Percentiles rank a stretch among this genome's conserved stretches.
Evolutionary conservation across 2,888 invertebrate genomes (phyloP).

Genomic region (Eupithecia abbreviata): DNA sequence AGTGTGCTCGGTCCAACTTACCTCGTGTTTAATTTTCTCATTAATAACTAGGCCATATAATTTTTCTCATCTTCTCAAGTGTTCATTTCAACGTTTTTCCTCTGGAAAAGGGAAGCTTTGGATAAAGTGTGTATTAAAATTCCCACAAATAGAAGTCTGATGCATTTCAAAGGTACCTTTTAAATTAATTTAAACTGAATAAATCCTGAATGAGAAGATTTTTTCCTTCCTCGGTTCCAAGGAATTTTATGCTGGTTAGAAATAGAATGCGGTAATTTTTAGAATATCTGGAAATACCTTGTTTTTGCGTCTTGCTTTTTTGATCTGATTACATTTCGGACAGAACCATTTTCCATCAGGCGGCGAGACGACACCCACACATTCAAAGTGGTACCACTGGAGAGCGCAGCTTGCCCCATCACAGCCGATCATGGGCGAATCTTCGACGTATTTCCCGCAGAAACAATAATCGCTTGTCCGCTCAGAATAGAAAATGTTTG

Average conservation of each 20-base stretch:
- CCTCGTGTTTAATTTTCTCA: constrained; percentile 37
- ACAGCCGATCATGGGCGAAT: constrained; percentile 68
- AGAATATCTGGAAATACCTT: constrained; percentile 25
- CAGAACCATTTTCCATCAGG: constrained; percentile 70
- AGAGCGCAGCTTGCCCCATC: constrained; percentile 58
- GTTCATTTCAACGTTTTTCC: constrained; percentile 33
- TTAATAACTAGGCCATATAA: constrained; percentile 32
- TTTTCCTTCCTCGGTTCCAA: neutral
- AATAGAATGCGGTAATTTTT: neutral
- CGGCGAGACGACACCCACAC: constrained; percentile 61
- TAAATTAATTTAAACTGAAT: constrained; percentile 4
- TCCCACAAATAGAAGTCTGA: constrained; percentile 24
- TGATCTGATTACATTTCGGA: constrained; percentile 53
- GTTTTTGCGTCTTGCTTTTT: constrained; percentile 26
- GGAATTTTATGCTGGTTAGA: neutral
- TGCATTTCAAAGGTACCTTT: constrained; percentile 9
- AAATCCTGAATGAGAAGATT: constrained; percentile 3
- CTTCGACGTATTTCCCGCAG: constrained; percentile 59
- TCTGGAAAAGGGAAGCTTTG: constrained; percentile 29
- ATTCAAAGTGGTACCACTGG: constrained; percentile 70
- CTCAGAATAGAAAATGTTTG: constrained; percentile 39
- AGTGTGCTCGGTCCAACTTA: constrained; percentile 33
- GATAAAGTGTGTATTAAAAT: constrained; percentile 32
- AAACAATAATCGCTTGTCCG: constrained; percentile 59
- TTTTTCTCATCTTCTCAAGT: constrained; percentile 36